Conservation (phyloP, 1,140 invertebrate species). For the Belonocnema kinseyi region DNA sequence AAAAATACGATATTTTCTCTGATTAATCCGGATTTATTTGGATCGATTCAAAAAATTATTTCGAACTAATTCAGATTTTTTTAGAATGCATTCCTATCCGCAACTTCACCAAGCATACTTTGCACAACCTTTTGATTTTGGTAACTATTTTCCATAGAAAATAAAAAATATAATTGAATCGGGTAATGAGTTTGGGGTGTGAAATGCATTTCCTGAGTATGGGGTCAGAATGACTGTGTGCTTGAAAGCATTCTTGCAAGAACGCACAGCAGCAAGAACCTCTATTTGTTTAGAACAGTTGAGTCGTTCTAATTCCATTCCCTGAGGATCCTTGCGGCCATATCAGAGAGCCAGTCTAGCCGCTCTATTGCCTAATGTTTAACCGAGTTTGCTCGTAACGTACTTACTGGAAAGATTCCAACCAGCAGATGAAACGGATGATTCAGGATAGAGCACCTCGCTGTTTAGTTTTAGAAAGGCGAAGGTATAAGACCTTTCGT, state of each 20-base stretch:
- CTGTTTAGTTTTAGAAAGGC: constrained; percentile 48
- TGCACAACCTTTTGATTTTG: too few species aligned
- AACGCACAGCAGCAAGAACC: constrained; percentile 31
- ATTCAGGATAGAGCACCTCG: constrained; percentile 39
- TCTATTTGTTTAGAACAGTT: constrained; percentile 38
- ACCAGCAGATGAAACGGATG: constrained; percentile 47
- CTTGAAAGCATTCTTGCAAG: neutral
- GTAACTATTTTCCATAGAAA: too few species aligned
- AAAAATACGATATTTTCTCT: too few species aligned
- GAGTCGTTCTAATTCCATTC: constrained; percentile 46
- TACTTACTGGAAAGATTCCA: constrained; percentile 37
- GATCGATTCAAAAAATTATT: too few species aligned
- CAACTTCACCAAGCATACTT: too few species aligned
- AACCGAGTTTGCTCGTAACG: constrained; percentile 40
- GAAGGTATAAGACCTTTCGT: constrained; percentile 30
- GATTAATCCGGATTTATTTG: too few species aligned
- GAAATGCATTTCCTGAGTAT: constrained; percentile 5
- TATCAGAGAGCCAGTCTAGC: constrained; percentile 39
- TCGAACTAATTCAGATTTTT: too few species aligned
- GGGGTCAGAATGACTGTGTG: neutral
- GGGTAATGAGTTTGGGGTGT: neutral
- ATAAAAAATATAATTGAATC: too few species aligned
- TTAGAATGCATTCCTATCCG: too few species aligned
- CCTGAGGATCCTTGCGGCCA: constrained; percentile 44
- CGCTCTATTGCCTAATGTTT: constrained; percentile 47